These are phyloP conservation scores for Bruchidius siliquastri DNA, from an alignment of 2,888 invertebrate species.

Conservation along the genomic window DNA sequence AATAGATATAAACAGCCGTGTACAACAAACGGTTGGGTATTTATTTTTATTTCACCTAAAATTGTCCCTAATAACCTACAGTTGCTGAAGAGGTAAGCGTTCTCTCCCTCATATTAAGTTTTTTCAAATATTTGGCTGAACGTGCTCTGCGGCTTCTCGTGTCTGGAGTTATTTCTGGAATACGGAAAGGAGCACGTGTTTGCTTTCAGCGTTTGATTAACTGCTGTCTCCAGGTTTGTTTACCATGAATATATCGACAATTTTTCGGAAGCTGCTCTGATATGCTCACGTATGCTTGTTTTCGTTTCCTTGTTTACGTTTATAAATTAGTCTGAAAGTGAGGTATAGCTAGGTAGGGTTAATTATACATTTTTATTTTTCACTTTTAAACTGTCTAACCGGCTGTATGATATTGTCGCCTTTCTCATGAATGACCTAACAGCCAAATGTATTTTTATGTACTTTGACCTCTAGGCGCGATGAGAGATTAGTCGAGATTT, in stretches of 20 bases:
- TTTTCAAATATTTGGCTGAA: not conserved
- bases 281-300: conserved; percentile 18
- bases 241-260: conserved; percentile 34
- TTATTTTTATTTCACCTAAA: not conserved
- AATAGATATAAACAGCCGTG: no score
- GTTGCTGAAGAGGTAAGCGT: not conserved
- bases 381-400: not conserved
- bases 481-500: no score
- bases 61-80: not conserved
- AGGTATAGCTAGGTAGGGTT: not conserved
- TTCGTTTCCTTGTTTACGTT: conserved; percentile 21
- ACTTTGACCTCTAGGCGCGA: no score
- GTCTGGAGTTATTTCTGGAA: conserved; percentile 33
- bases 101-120: not conserved
- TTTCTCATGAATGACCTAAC: no score
- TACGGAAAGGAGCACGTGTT: conserved; percentile 26
- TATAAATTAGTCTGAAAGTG: conserved; percentile 17
- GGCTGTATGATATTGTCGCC: no score
- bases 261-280: conserved; percentile 20
- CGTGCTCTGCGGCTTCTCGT: conserved; percentile 24
- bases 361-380: not conserved
- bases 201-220: conserved; percentile 27
- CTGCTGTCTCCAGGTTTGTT: conserved; percentile 30
- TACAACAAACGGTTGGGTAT: no score
- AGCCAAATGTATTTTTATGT: no score